phyloP scores from a whole-genome alignment of 2,113 vertebrate genomes.

The Chloropsis hardwickii region DNA sequence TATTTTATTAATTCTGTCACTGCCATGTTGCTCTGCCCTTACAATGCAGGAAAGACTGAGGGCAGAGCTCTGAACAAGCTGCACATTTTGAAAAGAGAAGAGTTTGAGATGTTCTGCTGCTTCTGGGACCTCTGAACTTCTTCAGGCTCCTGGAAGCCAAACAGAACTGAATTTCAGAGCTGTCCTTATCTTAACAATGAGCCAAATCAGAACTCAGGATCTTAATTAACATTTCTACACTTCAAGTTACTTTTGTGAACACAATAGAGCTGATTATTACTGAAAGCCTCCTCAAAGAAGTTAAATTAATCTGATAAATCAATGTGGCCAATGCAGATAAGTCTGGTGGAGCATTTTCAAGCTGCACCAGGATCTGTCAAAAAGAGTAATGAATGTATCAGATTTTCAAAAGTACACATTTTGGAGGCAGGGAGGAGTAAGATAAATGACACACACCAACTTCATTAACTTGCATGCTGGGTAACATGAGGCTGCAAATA shows the following conservation, averaged over 20 bases:
- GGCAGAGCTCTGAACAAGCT: neutral
- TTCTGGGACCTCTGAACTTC: neutral
- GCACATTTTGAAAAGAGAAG: neutral
- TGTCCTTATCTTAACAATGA: neutral
- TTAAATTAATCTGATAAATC: slow-evolving; percentile 52
- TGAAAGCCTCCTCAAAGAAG: slow-evolving; percentile 43
- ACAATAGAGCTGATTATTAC: slow-evolving; percentile 39
- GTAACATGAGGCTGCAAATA: neutral
- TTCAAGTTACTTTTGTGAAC: slow-evolving; percentile 26
- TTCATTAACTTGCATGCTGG: neutral
- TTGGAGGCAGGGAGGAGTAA: neutral
- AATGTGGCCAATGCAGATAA: neutral
- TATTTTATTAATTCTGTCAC: neutral
- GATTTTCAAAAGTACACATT: neutral
- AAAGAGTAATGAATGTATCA: neutral
- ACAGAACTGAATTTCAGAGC: neutral
- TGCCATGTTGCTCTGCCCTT: neutral
- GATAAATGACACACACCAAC: neutral
- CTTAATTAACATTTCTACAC: slow-evolving; percentile 44
- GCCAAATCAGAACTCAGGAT: neutral
- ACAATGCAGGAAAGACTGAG: neutral
- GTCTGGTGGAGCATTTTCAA: neutral
- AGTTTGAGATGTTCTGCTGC: neutral
- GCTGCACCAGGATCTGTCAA: neutral
- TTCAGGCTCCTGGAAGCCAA: neutral